Evolutionary conservation across 2,113 vertebrate species (phyloP), one percentile per base, ranked within the genome.

Genomic region (Anhinga rufa): DNA sequence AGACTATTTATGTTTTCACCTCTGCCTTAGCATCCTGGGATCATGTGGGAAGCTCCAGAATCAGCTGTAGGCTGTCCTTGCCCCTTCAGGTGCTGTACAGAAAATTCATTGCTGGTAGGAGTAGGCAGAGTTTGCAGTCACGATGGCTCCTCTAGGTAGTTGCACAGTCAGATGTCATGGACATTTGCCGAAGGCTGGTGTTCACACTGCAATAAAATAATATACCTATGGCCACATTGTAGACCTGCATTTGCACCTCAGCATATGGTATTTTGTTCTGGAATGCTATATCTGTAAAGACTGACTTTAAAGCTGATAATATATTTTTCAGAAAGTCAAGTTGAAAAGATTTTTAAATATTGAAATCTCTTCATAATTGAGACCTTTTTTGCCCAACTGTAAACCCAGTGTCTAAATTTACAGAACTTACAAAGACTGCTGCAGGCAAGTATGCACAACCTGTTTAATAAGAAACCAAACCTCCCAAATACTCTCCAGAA

Each of bases 171-270:
- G 36, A 7, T 60, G 29, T 29, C 13, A 5, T 19, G 36, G n/a
- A 7, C 4, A 0, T 54, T 71, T 90, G 25, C 68, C 48, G 44
- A 44, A 52, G 71, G 12, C 9, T 62, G 14, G 2, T 40, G n/a
- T 57, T 82, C 25, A 16, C 17, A 2, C 20, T 65, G 36, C 48
- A 40, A 3, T 60, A 66, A 78, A 74, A 32, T 54, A 55, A 40
- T 2, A 7, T 24, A 14, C 21, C 18, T 57, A 0, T n/a, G 42
- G 29, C 40, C 16, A 2, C 0, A 0, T 21, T 48, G 17, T 15
- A 82, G 65, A 61, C 51, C 40, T 78, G 34, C 9, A 5, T 75
- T 78, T 90, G 20, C 34, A 26, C 54, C 46, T 49, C 60, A 5
- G 28, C 19, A 6, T 22, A 4, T 1, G 2, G 7, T 18, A 6